Base-by-base conservation (phyloP, 2,797 vertebrate species). In the Halcyon badia region DNA sequence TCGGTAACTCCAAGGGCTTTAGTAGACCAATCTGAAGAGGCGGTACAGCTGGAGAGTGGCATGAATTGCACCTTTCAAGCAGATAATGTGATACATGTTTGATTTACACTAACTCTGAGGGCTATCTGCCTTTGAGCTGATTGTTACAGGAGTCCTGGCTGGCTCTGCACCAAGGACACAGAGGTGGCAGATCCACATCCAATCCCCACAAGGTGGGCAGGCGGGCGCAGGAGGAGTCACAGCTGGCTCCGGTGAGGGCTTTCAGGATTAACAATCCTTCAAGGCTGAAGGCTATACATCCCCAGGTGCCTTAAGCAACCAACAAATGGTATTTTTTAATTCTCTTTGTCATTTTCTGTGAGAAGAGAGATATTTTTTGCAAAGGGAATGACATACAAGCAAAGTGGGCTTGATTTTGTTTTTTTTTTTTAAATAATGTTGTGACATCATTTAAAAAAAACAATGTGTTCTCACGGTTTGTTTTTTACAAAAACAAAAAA, bases 401-500 rank as follows among this genome's bases (percentile, higher is more conserved):
- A 73, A 30, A 52, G 26, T 28, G 51, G 16, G 17, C 16, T 42
- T 42, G 42, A 17, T 42, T 18, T 25, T 8, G 24, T 7, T 22
- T 22, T 5, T 44, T 35, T 65, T 44, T 66, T 49, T 60, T 2
- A 39, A 39, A 1, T 16, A 17, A 58, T 72, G 65, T 89, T 94
- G 83, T 94, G 90, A 86, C 83, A 78, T 89, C 54, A 69, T 75
- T 87, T 64, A 7, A 3, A 41, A 86, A 69, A 82, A 75, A 6
- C 26, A 31, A 44, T 54, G 60, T 69, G 69, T 95, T 90, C 61
- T 85, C 21, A 11, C 0, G 2, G 78, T 77, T 92, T 89, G 71
- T 66, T 97, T 94, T 83, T 84, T 37, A 44, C 39, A 71, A 88
- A 73, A 93, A 4, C 37, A 52, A 90, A 94, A 94, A 90, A 65